Conservation (phyloP, 1,140 invertebrate genomes). For the Steinernema feltiae region DNA sequence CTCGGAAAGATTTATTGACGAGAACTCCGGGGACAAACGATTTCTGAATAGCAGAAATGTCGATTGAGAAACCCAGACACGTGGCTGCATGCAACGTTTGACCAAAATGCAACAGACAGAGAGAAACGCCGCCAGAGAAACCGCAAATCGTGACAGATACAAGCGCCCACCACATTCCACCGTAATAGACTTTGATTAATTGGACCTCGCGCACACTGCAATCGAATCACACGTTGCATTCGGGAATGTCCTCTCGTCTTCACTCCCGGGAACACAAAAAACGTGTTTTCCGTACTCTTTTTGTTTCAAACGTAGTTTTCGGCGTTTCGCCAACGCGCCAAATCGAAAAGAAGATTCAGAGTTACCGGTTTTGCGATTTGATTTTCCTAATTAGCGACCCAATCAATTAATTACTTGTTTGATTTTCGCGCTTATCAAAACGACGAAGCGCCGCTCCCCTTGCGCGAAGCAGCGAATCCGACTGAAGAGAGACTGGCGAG, state of each 20-base stretch:
- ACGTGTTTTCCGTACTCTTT: not conserved
- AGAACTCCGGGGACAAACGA: no score
- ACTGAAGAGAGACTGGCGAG: not conserved
- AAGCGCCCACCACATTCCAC: not conserved
- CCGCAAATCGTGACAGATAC: not conserved
- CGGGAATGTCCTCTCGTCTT: not conserved
- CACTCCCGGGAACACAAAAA: not conserved
- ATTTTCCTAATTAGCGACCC: not conserved
- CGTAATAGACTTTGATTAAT: not conserved
- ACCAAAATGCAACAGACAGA: no score
- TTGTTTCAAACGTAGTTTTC: no score
- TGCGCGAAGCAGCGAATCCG: no score
- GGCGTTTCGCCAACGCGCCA: no score
- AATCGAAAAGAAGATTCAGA: no score
- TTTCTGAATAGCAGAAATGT: not conserved
- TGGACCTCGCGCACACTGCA: not conserved
- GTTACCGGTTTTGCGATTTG: not conserved
- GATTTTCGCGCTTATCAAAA: not conserved
- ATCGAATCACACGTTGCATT: not conserved
- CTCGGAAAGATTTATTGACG: no score
- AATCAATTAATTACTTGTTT: not conserved
- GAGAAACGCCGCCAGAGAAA: no score
- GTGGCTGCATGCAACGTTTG: no score
- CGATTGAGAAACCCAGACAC: no score
- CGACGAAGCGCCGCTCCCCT: no score